These are phyloP conservation scores for Aldrovandia affinis DNA, from an alignment of 2,797 vertebrate species.

Conservation along the genomic window DNA sequence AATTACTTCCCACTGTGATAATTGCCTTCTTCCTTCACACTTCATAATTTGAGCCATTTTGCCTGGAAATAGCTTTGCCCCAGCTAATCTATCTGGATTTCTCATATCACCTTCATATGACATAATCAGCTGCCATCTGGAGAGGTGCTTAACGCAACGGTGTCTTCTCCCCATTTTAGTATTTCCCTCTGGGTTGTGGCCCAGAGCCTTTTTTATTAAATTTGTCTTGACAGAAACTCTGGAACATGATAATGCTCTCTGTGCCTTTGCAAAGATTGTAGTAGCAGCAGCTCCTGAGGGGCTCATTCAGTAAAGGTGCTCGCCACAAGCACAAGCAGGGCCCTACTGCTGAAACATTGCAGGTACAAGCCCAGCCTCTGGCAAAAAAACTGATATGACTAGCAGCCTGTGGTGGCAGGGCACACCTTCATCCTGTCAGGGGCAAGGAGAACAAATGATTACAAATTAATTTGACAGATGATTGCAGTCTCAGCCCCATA, in stretches of 20 bases:
- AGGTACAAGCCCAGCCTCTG: too few species aligned
- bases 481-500: not conserved
- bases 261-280: not conserved
- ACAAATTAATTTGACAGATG: not conserved
- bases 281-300: not conserved
- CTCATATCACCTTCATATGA: not conserved
- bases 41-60: conserved; percentile 1
- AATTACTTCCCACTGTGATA: conserved; percentile 7
- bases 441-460: not conserved
- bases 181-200: not conserved
- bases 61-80: conserved; percentile 1
- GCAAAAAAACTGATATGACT: too few species aligned
- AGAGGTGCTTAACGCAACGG: not conserved
- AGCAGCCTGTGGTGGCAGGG: too few species aligned
- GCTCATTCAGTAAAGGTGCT: not conserved
- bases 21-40: not conserved
- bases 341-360: too few species aligned
- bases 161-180: not conserved
- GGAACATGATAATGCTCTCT: not conserved
- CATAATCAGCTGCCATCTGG: not conserved
- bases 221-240: not conserved
- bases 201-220: not conserved
- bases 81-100: not conserved
- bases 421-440: not conserved
- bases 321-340: too few species aligned